phyloP scores from a whole-genome alignment of 2,888 invertebrate species.

The Maniola hyperantus region DNA sequence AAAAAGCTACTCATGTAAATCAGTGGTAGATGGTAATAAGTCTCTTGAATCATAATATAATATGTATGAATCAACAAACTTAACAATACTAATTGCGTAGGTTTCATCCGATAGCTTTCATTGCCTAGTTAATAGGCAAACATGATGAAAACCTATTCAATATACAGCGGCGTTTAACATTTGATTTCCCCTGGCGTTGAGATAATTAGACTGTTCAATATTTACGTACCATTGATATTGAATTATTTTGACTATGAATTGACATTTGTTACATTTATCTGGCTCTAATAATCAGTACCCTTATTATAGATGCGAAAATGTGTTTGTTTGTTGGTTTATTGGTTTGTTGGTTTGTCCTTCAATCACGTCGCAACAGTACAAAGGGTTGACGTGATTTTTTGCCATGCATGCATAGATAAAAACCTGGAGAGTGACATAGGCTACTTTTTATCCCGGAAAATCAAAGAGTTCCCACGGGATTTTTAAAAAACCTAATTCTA shows the following conservation, averaged over 20 bases:
- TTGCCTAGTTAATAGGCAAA: conserved; percentile 22
- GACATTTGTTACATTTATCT: background rate
- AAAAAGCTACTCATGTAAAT: too few species aligned
- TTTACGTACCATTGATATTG: conserved; percentile 7
- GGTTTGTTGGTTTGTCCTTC: too few species aligned
- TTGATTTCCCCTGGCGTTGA: conserved; percentile 16
- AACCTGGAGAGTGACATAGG: too few species aligned
- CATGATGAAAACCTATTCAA: conserved; percentile 20
- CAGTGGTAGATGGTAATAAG: background rate
- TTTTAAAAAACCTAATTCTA: too few species aligned
- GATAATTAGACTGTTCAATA: conserved; percentile 20
- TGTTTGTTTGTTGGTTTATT: too few species aligned
- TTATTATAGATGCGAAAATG: too few species aligned
- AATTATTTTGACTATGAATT: conserved; percentile 5
- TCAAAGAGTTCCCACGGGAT: too few species aligned
- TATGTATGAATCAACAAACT: background rate
- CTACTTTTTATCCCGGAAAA: too few species aligned
- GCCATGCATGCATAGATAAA: too few species aligned
- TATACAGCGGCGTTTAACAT: conserved; percentile 9
- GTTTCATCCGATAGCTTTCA: background rate
- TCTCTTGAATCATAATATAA: background rate
- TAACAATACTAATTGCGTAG: conserved; percentile 5
- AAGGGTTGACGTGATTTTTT: too few species aligned
- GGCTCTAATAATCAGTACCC: too few species aligned
- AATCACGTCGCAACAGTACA: too few species aligned